These are phyloP conservation scores for Platycheirus albimanus DNA, from an alignment of 2,888 invertebrate genomes.

Conservation along the genomic window DNA sequence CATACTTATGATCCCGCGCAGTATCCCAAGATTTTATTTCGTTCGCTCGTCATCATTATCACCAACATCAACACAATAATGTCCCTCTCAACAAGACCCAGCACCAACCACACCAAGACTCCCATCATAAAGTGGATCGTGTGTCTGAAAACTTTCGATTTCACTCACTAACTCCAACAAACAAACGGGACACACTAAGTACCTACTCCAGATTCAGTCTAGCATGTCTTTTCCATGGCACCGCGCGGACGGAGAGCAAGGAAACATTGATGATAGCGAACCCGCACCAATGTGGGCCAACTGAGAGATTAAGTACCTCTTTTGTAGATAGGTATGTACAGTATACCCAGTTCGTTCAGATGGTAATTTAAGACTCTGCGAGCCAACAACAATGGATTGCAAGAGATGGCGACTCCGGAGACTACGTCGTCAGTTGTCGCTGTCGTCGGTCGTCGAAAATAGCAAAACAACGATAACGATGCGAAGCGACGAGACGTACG, in stretches of 20 bases:
- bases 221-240: conserved; percentile 50
- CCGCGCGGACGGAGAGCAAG: conserved; percentile 5
- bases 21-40: conserved; percentile 30
- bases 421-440: too few species aligned
- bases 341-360: conserved; percentile 21
- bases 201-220: conserved; percentile 56
- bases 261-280: conserved; percentile 53
- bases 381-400: conserved; percentile 37
- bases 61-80: conserved; percentile 25
- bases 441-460: conserved; percentile 2
- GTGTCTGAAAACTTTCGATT: conserved; percentile 61
- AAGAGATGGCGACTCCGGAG: not conserved
- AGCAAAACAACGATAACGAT: not conserved
- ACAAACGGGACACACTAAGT: conserved; percentile 33
- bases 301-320: conserved; percentile 57
- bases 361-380: conserved; percentile 54
- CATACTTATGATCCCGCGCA: conserved; percentile 45
- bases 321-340: conserved; percentile 51
- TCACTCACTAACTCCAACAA: too few species aligned
- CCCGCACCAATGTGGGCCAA: conserved; percentile 59
- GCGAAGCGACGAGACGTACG: not conserved
- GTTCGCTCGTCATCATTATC: conserved; percentile 24
- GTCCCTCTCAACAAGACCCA: conserved; percentile 1
- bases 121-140: conserved; percentile 14
- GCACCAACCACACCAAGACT: not conserved